A percentile compares a stretch with the other conserved stretches of the same genome.
These are phyloP conservation scores for Benitochromis conjunctus DNA, from an alignment of 2,113 vertebrate species.

Conservation along the genomic window DNA sequence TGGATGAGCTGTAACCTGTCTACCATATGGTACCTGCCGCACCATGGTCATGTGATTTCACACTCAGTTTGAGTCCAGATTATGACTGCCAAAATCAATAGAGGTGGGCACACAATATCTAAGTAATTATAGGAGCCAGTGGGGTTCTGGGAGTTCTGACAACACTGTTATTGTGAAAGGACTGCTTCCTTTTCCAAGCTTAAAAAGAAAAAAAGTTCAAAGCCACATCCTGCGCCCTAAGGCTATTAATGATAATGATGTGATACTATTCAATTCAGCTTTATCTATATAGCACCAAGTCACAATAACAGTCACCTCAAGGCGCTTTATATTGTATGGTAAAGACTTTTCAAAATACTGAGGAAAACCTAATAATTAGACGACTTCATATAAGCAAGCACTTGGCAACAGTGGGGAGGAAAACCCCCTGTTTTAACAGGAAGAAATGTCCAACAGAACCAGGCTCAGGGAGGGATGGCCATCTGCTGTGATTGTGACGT, in stretches of 20 bases:
- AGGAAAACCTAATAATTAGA: not conserved
- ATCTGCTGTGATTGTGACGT: not conserved
- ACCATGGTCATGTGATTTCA: conserved; percentile 4
- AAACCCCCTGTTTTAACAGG: not conserved
- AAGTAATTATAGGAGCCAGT: conserved; percentile 37
- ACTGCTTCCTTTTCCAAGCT: not conserved
- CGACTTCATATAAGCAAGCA: not conserved
- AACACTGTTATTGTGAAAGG: not conserved
- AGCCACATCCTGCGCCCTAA: not conserved
- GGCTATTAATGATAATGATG: not conserved
- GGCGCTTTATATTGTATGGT: not conserved
- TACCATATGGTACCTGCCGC: conserved; percentile 10
- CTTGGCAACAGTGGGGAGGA: not conserved
- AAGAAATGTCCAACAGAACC: not conserved
- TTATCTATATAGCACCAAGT: not conserved
- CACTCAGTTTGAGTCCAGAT: conserved; percentile 11
- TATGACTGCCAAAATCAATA: conserved; percentile 9
- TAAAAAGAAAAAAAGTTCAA: not conserved
- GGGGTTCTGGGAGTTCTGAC: conserved; percentile 11
- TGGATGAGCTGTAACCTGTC: not conserved
- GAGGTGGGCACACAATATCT: not conserved
- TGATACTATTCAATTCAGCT: not conserved
- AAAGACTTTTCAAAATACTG: not conserved
- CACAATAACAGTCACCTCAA: not conserved
- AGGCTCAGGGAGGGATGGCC: not conserved